phyloP scores from a whole-genome alignment of 2,888 invertebrate species.

The Cyaniris semiargus region DNA sequence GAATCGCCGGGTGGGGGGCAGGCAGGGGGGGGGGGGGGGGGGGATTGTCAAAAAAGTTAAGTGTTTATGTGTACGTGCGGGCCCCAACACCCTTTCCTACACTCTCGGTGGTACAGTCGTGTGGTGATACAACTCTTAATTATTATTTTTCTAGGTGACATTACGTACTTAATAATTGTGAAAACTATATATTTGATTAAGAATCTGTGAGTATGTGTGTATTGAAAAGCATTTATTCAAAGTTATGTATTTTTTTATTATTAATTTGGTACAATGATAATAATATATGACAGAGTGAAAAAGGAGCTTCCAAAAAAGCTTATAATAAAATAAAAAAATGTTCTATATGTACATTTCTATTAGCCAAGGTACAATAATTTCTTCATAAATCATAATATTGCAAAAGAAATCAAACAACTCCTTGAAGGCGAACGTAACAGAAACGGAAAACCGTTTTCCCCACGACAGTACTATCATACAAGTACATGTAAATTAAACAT shows the following conservation, averaged over 20 bases:
- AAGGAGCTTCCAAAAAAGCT: too few relatives aligned
- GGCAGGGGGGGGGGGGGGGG: slow-evolving; percentile 51
- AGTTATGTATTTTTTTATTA: too few relatives aligned
- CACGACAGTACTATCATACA: slow-evolving; percentile 72
- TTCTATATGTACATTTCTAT: neutral
- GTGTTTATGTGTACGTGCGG: slow-evolving; percentile 72
- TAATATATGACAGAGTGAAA: too few relatives aligned
- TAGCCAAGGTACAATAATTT: neutral
- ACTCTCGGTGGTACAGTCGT: slow-evolving; percentile 70
- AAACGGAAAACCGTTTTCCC: slow-evolving; percentile 31
- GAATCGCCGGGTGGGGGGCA: slow-evolving; percentile 70
- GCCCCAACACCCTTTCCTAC: slow-evolving; percentile 76
- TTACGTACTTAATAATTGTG: too few relatives aligned
- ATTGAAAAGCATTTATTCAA: too few relatives aligned
- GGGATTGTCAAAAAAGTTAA: slow-evolving; percentile 81
- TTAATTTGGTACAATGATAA: too few relatives aligned
- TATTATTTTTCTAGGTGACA: neutral
- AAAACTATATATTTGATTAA: too few relatives aligned
- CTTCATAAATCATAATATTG: neutral
- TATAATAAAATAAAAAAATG: too few relatives aligned
- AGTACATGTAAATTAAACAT: slow-evolving; percentile 81
- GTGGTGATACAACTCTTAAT: neutral
- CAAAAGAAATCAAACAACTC: neutral
- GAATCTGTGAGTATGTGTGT: too few relatives aligned
- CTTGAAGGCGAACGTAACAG: neutral